phyloP scores from a whole-genome alignment of 2,888 invertebrate species.

The Heliconius sara region DNA sequence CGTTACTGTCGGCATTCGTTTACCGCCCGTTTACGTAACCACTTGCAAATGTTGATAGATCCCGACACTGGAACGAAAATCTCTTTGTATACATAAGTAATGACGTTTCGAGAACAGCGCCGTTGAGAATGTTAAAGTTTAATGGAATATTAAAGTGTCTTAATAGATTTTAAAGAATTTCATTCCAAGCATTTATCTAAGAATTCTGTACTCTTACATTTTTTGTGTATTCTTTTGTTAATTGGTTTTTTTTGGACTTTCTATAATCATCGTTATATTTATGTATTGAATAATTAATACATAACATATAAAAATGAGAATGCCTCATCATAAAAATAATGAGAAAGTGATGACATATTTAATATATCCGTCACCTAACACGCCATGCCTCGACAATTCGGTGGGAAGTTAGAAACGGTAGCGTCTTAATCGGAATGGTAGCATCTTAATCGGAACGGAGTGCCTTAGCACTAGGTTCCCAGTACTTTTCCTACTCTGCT shows the following conservation, averaged over 20 bases:
- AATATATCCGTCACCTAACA: too few species aligned
- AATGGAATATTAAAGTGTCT: constrained; percentile 44
- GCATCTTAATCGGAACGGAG: too few species aligned
- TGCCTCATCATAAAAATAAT: too few species aligned
- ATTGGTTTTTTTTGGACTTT: constrained; percentile 11
- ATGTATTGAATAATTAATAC: neutral
- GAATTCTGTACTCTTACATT: constrained; percentile 27
- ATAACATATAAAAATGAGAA: neutral
- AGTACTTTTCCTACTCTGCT: too few species aligned
- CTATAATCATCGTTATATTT: constrained; percentile 3
- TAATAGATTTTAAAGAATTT: constrained; percentile 32
- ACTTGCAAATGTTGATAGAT: constrained; percentile 23
- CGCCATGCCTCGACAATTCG: too few species aligned
- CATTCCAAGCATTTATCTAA: constrained; percentile 19
- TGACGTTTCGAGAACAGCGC: constrained; percentile 36
- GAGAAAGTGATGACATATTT: too few species aligned
- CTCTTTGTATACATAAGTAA: constrained; percentile 40
- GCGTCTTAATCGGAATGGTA: too few species aligned
- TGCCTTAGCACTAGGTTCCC: too few species aligned
- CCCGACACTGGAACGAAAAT: constrained; percentile 24
- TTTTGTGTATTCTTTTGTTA: neutral
- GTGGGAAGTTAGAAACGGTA: too few species aligned
- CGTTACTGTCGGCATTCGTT: neutral
- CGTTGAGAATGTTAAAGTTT: constrained; percentile 32
- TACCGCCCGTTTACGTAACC: neutral